Percentiles rank a stretch among this genome's conserved stretches.
Evolutionary conservation across 2,888 invertebrate genomes (phyloP).

Genomic region (Acronicta aceris): DNA sequence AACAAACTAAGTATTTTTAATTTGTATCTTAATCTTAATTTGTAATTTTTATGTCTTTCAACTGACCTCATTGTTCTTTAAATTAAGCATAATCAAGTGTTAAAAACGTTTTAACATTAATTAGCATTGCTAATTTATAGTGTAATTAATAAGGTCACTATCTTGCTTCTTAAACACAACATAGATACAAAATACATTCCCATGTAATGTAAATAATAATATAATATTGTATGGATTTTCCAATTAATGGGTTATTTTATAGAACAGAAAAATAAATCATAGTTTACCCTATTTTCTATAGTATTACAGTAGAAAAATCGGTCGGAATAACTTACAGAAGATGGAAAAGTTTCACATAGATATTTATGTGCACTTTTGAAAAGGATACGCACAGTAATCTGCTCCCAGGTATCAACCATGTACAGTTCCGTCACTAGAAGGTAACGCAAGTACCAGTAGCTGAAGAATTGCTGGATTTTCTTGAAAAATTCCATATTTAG

Average conservation of each 20-base stretch:
- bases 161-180: not conserved
- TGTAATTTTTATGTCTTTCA: too few relatives aligned
- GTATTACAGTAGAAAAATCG: not conserved
- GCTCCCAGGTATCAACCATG: constrained; percentile 91
- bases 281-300: not conserved
- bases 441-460: constrained; percentile 90
- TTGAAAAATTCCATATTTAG: constrained; percentile 69
- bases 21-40: too few relatives aligned
- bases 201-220: too few relatives aligned
- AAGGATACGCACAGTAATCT: constrained; percentile 91
- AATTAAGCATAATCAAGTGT: not conserved
- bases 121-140: constrained; percentile 7
- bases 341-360: too few relatives aligned
- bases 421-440: constrained; percentile 90
- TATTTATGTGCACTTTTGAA: constrained; percentile 55
- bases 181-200: too few relatives aligned
- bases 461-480: constrained; percentile 81
- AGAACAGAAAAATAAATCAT: too few relatives aligned
- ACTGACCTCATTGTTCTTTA: not conserved
- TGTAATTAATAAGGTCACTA: constrained; percentile 14
- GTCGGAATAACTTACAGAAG: not conserved
- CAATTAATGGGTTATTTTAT: too few relatives aligned
- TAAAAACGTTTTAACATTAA: not conserved
- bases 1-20: too few relatives aligned
- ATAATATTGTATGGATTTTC: too few relatives aligned